Base-by-base conservation (phyloP, 2,888 invertebrate species). In the Pimpla rufipes region DNA sequence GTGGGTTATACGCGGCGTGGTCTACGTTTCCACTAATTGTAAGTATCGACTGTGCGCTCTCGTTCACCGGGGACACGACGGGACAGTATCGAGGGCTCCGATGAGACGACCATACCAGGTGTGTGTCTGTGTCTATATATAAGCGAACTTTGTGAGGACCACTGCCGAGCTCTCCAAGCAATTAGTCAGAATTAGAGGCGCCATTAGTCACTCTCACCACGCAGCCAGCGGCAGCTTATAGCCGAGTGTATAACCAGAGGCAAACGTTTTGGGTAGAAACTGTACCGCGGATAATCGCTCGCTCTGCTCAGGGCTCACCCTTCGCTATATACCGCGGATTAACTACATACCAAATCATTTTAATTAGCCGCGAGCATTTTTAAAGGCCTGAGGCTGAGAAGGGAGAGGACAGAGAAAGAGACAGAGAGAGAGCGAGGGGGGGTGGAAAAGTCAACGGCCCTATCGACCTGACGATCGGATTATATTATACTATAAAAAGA, bases 151-250 rank as follows among this genome's bases (percentile, higher is more conserved):
- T 29, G 57, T 40, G 35, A 45, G 50, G 47, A 23, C 70, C 57
- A 59, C 66, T 57, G 59, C n/a, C 37, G 76, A 71, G 73, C 79
- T 77, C 62, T 35, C 55, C 76, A 81, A 81, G 76, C 82, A 87
- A 89, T 90, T 89, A 89, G 89, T 87, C 85, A 86, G 88, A 89
- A 89, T 90, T 88, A 89, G 88, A 88, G 86, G 88, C 87, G 86
- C 86, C 87, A 88, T 89, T 90, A 90, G 88, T 88, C 86, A 86
- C 88, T 86, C 82, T 77, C 79, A 45, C 67, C 52, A 62, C 40
- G 79, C 76, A 18, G 71, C 18, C 29, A 29, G 29, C 29, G 67
- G 37, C 59, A 47, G 35, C 64, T n/a, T 66, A 71, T 37, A 75
- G 59, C 42, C 37, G 13, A 52, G 55, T 75, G 37, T 79, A 79